Percentiles rank a stretch among this genome's conserved stretches.
Evolutionary conservation across 2,797 vertebrate genomes (phyloP).

Genomic region (Microhierax caerulescens): DNA sequence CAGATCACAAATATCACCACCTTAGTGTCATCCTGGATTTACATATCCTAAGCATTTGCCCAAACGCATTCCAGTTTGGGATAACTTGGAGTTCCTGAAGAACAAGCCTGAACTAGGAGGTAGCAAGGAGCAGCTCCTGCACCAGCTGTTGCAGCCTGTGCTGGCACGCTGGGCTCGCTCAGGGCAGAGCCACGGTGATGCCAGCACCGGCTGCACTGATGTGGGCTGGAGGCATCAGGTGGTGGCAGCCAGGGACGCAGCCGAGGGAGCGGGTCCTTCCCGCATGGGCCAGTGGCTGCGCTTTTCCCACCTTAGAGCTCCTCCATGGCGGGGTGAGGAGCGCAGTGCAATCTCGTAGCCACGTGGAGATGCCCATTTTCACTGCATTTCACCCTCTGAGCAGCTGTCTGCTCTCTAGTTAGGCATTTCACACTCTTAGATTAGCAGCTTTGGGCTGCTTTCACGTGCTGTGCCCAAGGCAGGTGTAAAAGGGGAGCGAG

Average conservation of each 20-base stretch:
- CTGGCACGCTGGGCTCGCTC: fast-evolving
- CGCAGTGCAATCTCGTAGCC: fast-evolving
- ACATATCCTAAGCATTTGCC: background rate
- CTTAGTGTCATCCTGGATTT: background rate
- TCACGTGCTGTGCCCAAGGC: background rate
- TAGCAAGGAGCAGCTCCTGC: background rate
- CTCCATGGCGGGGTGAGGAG: background rate
- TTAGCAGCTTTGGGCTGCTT: background rate
- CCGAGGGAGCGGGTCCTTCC: background rate
- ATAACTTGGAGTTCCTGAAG: background rate
- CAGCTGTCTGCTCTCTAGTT: background rate
- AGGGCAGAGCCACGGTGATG: background rate
- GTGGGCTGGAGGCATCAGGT: fast-evolving
- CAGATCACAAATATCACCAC: background rate
- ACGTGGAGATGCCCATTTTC: background rate
- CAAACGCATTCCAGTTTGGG: background rate
- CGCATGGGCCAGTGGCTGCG: background rate
- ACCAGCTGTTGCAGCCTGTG: fast-evolving
- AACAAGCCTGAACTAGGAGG: background rate
- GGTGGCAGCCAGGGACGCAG: background rate
- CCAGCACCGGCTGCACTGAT: background rate
- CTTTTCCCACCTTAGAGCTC: background rate
- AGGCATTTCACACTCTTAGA: background rate
- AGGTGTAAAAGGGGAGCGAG: background rate
- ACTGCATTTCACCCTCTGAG: background rate